Conservation (phyloP, 2,888 invertebrate species). For the Pyrocoelia pectoralis region DNA sequence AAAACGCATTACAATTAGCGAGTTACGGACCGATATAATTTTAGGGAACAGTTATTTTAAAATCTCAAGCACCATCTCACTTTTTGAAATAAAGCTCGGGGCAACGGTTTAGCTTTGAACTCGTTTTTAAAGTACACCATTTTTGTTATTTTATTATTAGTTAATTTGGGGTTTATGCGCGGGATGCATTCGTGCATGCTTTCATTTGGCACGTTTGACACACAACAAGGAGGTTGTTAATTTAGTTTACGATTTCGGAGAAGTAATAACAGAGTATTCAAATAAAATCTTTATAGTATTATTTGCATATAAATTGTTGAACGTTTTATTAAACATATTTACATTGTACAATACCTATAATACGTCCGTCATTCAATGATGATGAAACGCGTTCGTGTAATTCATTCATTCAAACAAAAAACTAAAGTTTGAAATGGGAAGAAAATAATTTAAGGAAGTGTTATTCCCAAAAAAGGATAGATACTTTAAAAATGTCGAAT, state of each 20-base stretch:
- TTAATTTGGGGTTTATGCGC: slow-evolving; percentile 30
- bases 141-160: slow-evolving; percentile 21
- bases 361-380: too few species aligned
- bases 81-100: slow-evolving; percentile 24
- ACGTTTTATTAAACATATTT: too few species aligned
- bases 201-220: slow-evolving; percentile 7
- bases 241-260: background rate
- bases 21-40: slow-evolving; percentile 21
- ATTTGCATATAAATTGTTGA: too few species aligned
- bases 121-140: slow-evolving; percentile 21
- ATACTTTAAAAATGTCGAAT: too few species aligned
- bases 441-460: too few species aligned
- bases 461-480: too few species aligned
- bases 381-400: too few species aligned
- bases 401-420: too few species aligned
- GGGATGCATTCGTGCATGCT: slow-evolving; percentile 16
- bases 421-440: too few species aligned
- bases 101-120: slow-evolving; percentile 32
- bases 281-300: background rate
- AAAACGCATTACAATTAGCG: slow-evolving; percentile 6
- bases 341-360: too few species aligned
- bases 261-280: background rate
- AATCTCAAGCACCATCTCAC: slow-evolving; percentile 30
- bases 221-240: slow-evolving; percentile 3
- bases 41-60: slow-evolving; percentile 16